Evolutionary conservation across 64 coral and sea anemone genomes (phyloP).

Genomic region (Astreopora myriophthalma): DNA sequence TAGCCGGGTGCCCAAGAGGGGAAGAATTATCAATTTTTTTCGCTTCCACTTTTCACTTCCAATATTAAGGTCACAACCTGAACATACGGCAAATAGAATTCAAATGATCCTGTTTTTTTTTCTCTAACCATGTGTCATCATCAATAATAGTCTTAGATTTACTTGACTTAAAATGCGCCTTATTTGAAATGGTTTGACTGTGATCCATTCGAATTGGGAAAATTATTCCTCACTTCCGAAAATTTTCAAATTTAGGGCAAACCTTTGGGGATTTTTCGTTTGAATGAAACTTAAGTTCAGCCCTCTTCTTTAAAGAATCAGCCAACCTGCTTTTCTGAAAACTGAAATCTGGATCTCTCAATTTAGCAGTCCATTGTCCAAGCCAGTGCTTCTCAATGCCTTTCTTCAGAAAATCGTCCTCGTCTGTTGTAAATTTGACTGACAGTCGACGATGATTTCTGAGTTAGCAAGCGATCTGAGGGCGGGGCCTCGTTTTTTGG

Average conservation of each 20-base stretch:
- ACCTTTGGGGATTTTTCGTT: neutral
- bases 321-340: slow-evolving; percentile 43
- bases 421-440: slow-evolving; percentile 26
- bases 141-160: too few species aligned
- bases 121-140: too few species aligned
- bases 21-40: neutral
- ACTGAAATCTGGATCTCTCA: slow-evolving; percentile 22
- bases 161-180: too few species aligned
- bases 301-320: neutral
- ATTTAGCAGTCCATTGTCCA: slow-evolving; percentile 44
- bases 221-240: too few species aligned
- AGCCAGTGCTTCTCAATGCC: slow-evolving; percentile 31
- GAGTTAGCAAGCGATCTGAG: neutral
- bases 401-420: slow-evolving; percentile 32
- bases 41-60: neutral
- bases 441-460: neutral
- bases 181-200: too few species aligned
- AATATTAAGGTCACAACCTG: neutral
- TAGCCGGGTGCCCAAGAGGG: neutral
- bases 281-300: neutral
- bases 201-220: too few species aligned
- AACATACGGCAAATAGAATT: too few species aligned
- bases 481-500: neutral
- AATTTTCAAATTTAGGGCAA: too few species aligned
- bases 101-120: too few species aligned